These are phyloP conservation scores for Leucopternis melanops DNA, from an alignment of 2,113 vertebrate species.

Conservation along the genomic window DNA sequence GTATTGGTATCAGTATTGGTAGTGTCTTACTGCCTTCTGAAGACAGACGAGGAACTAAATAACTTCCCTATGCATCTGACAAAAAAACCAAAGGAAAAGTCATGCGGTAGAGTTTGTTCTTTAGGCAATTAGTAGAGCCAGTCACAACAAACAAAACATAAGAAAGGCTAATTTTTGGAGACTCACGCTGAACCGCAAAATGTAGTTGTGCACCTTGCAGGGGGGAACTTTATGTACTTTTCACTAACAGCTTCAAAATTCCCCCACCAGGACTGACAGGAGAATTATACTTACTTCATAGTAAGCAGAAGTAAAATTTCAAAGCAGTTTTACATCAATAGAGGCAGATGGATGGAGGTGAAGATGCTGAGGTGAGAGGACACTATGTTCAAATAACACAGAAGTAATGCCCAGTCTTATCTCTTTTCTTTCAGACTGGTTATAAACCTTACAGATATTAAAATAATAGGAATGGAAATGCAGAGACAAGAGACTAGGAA, in stretches of 20 bases:
- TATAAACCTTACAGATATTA: background rate
- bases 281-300: background rate
- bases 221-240: background rate
- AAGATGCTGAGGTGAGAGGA: background rate
- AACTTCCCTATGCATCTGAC: background rate
- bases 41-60: background rate
- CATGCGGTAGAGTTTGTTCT: background rate
- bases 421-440: background rate
- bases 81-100: background rate
- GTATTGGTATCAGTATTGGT: background rate
- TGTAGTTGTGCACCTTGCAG: background rate
- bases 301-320: background rate
- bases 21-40: background rate
- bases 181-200: background rate
- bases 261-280: background rate
- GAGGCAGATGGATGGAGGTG: background rate
- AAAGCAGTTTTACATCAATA: background rate
- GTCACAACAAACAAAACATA: background rate
- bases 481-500: background rate
- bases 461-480: background rate
- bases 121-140: background rate
- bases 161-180: background rate
- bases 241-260: background rate
- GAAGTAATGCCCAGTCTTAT: background rate
- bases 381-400: background rate